Percentiles rank a stretch among this genome's conserved stretches.
Conservation (phyloP, 1,140 invertebrate genomes). For the Diplogasteroides magnus region DNA sequence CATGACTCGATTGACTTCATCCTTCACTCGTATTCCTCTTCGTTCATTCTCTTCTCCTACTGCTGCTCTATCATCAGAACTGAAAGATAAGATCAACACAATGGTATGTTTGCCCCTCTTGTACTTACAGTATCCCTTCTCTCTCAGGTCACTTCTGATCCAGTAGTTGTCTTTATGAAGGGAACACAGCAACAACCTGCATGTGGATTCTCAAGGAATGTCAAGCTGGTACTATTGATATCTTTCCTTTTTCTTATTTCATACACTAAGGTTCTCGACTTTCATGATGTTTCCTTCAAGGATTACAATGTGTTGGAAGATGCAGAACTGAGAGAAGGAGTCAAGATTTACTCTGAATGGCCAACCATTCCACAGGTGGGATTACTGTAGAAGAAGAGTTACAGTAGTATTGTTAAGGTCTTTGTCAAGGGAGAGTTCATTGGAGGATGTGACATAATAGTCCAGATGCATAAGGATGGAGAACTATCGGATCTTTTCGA, state of each 20-base stretch:
- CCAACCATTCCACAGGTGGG: slow-evolving; percentile 28
- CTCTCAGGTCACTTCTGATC: slow-evolving; percentile 11
- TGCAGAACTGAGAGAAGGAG: slow-evolving; percentile 43
- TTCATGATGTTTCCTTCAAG: slow-evolving; percentile 43
- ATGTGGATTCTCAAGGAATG: slow-evolving; percentile 51
- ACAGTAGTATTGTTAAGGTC: slow-evolving; percentile 32
- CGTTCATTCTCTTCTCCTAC: neutral
- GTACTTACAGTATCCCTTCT: neutral
- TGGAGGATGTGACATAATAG: slow-evolving; percentile 52
- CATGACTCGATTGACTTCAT: slow-evolving; percentile 1
- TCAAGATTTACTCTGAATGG: slow-evolving; percentile 53
- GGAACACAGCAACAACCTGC: slow-evolving; percentile 45
- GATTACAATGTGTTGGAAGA: slow-evolving; percentile 49
- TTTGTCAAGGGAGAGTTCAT: slow-evolving; percentile 54
- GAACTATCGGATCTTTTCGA: slow-evolving; percentile 38
- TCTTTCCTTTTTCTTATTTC: neutral
- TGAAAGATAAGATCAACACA: slow-evolving; percentile 13
- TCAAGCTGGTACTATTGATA: slow-evolving; percentile 41
- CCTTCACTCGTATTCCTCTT: neutral
- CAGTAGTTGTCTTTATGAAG: slow-evolving; percentile 55
- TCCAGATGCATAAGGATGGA: slow-evolving; percentile 50
- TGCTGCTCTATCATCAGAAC: slow-evolving; percentile 6
- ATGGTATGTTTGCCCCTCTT: slow-evolving; percentile 3
- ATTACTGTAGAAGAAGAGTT: neutral
- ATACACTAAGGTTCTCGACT: slow-evolving; percentile 45